Evolutionary conservation across 1,140 invertebrate genomes (phyloP).

Genomic region (Zophobas atratus): DNA sequence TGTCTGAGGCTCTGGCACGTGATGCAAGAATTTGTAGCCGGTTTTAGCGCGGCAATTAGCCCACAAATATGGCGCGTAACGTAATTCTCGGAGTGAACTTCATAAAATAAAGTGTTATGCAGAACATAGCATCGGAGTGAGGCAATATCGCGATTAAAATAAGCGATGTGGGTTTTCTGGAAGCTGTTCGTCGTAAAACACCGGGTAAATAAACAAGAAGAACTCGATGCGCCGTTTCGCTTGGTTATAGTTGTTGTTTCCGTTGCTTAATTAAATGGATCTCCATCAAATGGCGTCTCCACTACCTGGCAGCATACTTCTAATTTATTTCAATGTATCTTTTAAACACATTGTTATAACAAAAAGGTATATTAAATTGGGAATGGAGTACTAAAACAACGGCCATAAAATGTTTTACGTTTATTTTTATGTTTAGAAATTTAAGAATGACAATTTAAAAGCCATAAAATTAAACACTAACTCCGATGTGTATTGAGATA

Average conservation of each 20-base stretch:
- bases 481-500: slow-evolving; percentile 54
- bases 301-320: slow-evolving; percentile 35
- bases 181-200: slow-evolving; percentile 21
- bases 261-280: slow-evolving; percentile 50
- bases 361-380: slow-evolving; percentile 53
- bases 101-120: slow-evolving; percentile 50
- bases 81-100: slow-evolving; percentile 32
- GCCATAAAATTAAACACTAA: slow-evolving; percentile 54
- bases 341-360: slow-evolving; percentile 54
- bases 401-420: slow-evolving; percentile 56
- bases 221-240: slow-evolving; percentile 34
- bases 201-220: slow-evolving; percentile 32
- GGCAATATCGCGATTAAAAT: slow-evolving; percentile 43
- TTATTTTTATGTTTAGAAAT: slow-evolving; percentile 56
- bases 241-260: slow-evolving; percentile 35
- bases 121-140: slow-evolving; percentile 12
- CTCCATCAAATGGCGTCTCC: slow-evolving; percentile 40
- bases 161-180: slow-evolving; percentile 37
- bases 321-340: slow-evolving; percentile 52
- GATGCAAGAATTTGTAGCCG: slow-evolving; percentile 18
- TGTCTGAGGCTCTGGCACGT: slow-evolving; percentile 17
- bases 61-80: slow-evolving; percentile 24
- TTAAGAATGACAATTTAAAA: slow-evolving; percentile 55
- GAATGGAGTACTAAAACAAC: slow-evolving; percentile 53
- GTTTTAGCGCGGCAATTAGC: slow-evolving; percentile 26